phyloP scores from a whole-genome alignment of 2,797 vertebrate genomes.

The Erithacus rubecula region DNA sequence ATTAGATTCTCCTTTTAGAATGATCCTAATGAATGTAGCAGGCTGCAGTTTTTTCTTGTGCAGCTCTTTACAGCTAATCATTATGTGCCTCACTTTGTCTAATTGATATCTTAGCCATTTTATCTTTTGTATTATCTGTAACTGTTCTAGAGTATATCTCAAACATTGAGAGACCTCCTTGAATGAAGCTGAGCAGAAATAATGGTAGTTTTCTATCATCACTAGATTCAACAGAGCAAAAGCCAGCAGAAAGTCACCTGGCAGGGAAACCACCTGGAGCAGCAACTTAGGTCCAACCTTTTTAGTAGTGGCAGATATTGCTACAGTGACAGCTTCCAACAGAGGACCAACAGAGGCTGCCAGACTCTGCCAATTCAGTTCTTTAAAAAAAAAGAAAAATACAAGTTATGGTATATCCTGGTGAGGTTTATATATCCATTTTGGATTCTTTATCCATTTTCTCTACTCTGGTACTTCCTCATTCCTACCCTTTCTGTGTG shows the following conservation, averaged over 20 bases:
- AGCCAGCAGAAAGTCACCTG: rapidly evolving
- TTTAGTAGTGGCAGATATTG: neutral
- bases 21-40: neutral
- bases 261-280: neutral
- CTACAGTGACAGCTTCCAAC: neutral
- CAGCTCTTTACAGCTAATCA: slow-evolving; percentile 2
- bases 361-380: neutral
- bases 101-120: neutral
- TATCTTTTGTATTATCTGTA: neutral
- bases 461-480: neutral
- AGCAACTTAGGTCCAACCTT: neutral
- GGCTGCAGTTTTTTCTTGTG: neutral
- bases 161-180: neutral
- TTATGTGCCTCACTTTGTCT: neutral
- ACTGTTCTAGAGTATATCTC: neutral
- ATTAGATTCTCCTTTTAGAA: neutral
- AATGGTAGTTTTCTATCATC: neutral
- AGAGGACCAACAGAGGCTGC: neutral
- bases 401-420: neutral
- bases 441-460: neutral
- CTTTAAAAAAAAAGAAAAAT: neutral
- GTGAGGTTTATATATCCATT: neutral
- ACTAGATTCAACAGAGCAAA: neutral
- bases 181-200: neutral
- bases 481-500: neutral